Evolutionary conservation across 64 coral and sea anemone species (phyloP), one percentile per base, ranked within the genome.

Genomic region (Orbicella faveolata): DNA sequence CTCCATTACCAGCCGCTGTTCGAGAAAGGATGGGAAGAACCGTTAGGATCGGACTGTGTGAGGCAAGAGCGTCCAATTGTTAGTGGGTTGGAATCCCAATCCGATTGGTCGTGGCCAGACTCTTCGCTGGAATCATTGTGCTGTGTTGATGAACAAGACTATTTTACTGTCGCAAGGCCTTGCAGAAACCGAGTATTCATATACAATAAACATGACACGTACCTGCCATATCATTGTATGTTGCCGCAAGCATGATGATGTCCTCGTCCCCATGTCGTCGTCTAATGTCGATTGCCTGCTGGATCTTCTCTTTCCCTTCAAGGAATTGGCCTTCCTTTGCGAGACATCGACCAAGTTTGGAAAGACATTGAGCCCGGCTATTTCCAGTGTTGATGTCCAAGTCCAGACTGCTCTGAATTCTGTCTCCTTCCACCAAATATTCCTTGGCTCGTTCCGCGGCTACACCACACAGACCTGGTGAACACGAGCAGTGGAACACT

Each of bases 271-370:
- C 73, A 17, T 74, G 39, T 17, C 26, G 44, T 34, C 15, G 1
- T 48, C 89, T 69, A 75, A 91, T 85, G 0, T 37, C 1, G 34
- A 39, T 76, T 0, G 89, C 80, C 19, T 62, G 34, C 10, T 18
- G 15, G 10, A 91, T 33, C 73, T 75, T 78, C 10, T 18, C 13
- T 6, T 44, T 65, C 6, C 53, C 89, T 15, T 83, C 69, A 23
- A 20, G 34, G 4, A 30, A 20, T 16, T 75, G 5, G 37, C 36
- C 8, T 9, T 75, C 18, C 64, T 52, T 62, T 37, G 59, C 81
- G 9, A 77, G 33, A 75, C 89, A 91, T 17, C 68, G 79, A 33
- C 80, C 89, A 76, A 67, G 89, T 83, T 77, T 91, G 55, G 69
- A 52, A 15, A 91, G 89, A 21, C 81, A 91, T 18, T 86, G 89